These are phyloP conservation scores for Lacanobia wlatinum DNA, from an alignment of 2,888 invertebrate species.

Conservation along the genomic window DNA sequence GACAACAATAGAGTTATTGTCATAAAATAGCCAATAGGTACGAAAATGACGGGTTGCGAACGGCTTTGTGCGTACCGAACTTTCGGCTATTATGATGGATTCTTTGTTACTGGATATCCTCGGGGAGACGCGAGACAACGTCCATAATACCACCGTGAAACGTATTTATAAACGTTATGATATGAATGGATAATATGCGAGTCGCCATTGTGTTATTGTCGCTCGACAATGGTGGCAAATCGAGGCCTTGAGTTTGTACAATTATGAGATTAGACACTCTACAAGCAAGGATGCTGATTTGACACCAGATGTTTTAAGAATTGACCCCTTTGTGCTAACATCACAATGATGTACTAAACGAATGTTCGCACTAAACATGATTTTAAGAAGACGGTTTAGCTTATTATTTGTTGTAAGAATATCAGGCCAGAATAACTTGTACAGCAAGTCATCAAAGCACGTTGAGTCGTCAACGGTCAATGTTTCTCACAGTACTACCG, in stretches of 20 bases:
- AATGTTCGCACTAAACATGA: slow-evolving; percentile 56
- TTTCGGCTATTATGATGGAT: slow-evolving; percentile 85
- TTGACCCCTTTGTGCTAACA: slow-evolving; percentile 72
- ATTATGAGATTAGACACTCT: slow-evolving; percentile 83
- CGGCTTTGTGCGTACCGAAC: slow-evolving; percentile 83
- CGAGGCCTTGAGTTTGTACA: slow-evolving; percentile 84
- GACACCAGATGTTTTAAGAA: slow-evolving; percentile 71
- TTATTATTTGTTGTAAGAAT: slow-evolving; percentile 25
- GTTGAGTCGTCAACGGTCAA: slow-evolving; percentile 4
- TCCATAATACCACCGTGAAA: slow-evolving; percentile 87
- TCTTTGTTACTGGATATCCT: slow-evolving; percentile 87
- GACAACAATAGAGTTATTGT: slow-evolving; percentile 87
- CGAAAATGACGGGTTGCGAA: slow-evolving; percentile 89
- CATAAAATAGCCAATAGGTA: slow-evolving; percentile 90
- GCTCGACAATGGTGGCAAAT: slow-evolving; percentile 73
- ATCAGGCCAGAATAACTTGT: slow-evolving; percentile 33
- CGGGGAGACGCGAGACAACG: slow-evolving; percentile 85
- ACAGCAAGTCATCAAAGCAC: background rate
- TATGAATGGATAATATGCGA: slow-evolving; percentile 89
- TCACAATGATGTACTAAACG: slow-evolving; percentile 61
- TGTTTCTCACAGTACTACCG: slow-evolving; percentile 8
- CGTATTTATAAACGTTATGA: slow-evolving; percentile 89
- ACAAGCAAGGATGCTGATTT: slow-evolving; percentile 71
- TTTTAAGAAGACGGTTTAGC: slow-evolving; percentile 42
- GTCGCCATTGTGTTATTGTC: slow-evolving; percentile 80